Base-by-base conservation (phyloP, 2,888 invertebrate genomes). In the Seira musarum region DNA sequence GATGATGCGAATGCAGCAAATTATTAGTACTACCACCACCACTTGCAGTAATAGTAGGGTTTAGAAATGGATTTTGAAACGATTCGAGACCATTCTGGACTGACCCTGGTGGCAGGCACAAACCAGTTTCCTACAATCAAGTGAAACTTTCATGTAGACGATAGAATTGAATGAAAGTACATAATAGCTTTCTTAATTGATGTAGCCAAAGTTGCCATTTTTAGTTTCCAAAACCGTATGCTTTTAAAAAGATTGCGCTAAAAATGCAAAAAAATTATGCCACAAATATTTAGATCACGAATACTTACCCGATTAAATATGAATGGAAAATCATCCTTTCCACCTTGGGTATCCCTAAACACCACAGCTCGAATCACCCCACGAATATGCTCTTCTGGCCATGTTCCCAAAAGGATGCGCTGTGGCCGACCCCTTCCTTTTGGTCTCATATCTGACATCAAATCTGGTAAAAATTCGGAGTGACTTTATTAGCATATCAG, bases 381-480 rank as follows among this genome's bases (percentile, higher is more conserved):
- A 88, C 95, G 93, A 89, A 96, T 96, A 90, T 96, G 96, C 89
- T 96, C 96, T 89, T 96, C 96, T 10, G 96, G 96, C 96, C 96
- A 96, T 82, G 96, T 94, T 83, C 96, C 96, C 86, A 96, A 90
- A 86, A 96, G 91, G 89, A 96, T 96, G 88, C 96, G 92, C 89
- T 96, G 96, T 24, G 96, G 96, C 85, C 96, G 91, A 40, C 96
- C 96, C 87, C 96, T 92, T 68, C 96, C 96, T 90, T 96, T 96
- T 60, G 96, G 96, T 88, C 96, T 91, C 89, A 96, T 91, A 91
- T 96, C 95, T 93, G 91, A 87, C 90, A 91, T 82, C 72, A 85
- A 83, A 80, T 85, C 85, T 85, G 25, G 0, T n/a, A n/a, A n/a
- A n/a, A n/a, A n/a, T n/a, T n/a, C n/a, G 60, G 21, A 60, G 19